These are phyloP conservation scores for Nephrocerus scutellatus DNA, from an alignment of 2,888 invertebrate species.

Conservation along the genomic window DNA sequence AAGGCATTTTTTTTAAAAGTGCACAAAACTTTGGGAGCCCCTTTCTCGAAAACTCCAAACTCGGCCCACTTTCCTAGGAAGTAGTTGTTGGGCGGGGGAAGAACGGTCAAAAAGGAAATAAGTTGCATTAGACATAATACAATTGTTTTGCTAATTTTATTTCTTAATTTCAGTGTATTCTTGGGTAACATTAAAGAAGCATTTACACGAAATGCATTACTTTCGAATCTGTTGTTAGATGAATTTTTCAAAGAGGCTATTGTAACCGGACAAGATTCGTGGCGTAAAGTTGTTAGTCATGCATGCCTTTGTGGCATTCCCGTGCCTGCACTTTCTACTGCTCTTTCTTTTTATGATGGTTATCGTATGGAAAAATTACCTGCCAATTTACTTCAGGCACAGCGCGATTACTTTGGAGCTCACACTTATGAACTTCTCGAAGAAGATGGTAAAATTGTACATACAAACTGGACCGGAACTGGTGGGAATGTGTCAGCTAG, in stretches of 20 bases:
- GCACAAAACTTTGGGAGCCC: too few species aligned
- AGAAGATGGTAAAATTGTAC: constrained; percentile 81
- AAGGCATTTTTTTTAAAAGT: too few species aligned
- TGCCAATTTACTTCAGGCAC: constrained; percentile 94
- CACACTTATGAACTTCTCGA: constrained; percentile 91
- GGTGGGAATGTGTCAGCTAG: constrained; percentile 95
- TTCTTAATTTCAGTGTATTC: constrained; percentile 57
- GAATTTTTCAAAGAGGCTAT: constrained; percentile 88
- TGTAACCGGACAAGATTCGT: constrained; percentile 69
- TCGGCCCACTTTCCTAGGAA: too few species aligned
- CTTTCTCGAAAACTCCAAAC: too few species aligned
- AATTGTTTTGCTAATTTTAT: constrained; percentile 1
- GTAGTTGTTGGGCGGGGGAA: too few species aligned
- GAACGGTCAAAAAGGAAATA: constrained; percentile 3
- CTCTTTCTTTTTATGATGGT: constrained; percentile 95
- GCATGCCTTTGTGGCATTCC: constrained; percentile 78
- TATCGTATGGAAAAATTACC: constrained; percentile 81
- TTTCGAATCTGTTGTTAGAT: constrained; percentile 83
- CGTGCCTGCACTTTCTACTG: constrained; percentile 86
- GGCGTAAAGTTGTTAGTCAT: constrained; percentile 75
- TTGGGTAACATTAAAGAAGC: constrained; percentile 89
- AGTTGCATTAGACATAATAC: too few species aligned
- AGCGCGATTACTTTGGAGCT: constrained; percentile 97
- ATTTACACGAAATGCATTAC: constrained; percentile 78
- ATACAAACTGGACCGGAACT: constrained; percentile 99